Evolutionary conservation across 2,888 invertebrate genomes (phyloP).

Genomic region (Autographa gamma): DNA sequence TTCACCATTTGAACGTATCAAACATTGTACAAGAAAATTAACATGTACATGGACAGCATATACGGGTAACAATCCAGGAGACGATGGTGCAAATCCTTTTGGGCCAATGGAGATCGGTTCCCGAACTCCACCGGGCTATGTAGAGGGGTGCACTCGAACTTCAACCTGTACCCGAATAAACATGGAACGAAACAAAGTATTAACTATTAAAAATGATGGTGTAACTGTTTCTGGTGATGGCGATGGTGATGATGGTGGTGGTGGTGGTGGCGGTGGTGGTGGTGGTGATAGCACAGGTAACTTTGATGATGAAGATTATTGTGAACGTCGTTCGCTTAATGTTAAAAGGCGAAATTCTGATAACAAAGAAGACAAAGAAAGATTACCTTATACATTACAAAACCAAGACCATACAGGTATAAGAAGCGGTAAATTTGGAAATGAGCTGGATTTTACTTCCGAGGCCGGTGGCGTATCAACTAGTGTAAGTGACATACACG

Average conservation of each 20-base stretch:
- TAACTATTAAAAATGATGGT: slow-evolving; percentile 35
- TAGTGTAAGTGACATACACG: slow-evolving; percentile 23
- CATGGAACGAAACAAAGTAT: slow-evolving; percentile 78
- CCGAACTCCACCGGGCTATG: slow-evolving; percentile 81
- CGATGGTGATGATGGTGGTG: neutral
- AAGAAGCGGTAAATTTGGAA: neutral
- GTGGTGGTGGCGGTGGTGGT: slow-evolving; percentile 8
- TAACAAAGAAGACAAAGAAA: slow-evolving; percentile 36
- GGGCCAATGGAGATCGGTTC: slow-evolving; percentile 64
- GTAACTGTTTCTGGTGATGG: neutral
- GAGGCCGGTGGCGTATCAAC: slow-evolving; percentile 8
- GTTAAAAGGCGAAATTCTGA: slow-evolving; percentile 68
- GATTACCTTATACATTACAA: neutral
- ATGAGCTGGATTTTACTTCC: neutral
- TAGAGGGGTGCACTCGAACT: slow-evolving; percentile 82
- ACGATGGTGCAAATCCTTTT: slow-evolving; percentile 61
- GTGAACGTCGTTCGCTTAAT: slow-evolving; percentile 78
- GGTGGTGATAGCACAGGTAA: slow-evolving; percentile 11
- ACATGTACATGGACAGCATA: slow-evolving; percentile 84
- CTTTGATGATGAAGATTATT: slow-evolving; percentile 78
- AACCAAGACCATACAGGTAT: slow-evolving; percentile 19
- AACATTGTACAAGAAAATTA: slow-evolving; percentile 80
- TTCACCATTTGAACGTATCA: slow-evolving; percentile 72
- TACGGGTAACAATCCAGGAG: slow-evolving; percentile 57
- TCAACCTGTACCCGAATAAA: slow-evolving; percentile 82